Conservation (phyloP, 2,888 invertebrate genomes). For the Teleogryllus oceanicus region DNA sequence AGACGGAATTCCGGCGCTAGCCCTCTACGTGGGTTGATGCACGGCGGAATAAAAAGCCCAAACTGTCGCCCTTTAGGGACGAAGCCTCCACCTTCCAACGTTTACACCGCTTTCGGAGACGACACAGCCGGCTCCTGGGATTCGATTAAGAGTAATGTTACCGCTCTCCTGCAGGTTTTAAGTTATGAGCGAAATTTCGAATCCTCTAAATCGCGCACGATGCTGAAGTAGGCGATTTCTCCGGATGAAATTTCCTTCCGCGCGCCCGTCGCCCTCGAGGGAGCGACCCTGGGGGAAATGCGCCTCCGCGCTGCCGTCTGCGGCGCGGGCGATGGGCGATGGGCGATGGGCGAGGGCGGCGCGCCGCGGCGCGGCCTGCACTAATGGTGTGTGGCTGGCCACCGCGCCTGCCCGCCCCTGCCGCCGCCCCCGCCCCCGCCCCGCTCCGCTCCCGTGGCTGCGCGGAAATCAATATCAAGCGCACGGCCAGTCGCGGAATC, state of each 20-base stretch:
- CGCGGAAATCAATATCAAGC: background rate
- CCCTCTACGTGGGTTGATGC: background rate
- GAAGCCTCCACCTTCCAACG: background rate
- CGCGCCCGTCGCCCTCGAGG: background rate
- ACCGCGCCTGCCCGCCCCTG: background rate
- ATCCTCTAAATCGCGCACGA: background rate
- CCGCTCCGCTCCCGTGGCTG: background rate
- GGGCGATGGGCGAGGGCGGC: background rate
- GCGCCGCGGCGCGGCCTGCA: background rate
- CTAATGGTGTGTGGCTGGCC: slow-evolving; percentile 18
- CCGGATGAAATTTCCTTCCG: background rate
- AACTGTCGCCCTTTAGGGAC: background rate
- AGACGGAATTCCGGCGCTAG: no score
- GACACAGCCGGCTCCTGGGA: background rate
- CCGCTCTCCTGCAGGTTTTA: background rate
- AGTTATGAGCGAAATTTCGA: slow-evolving; percentile 18
- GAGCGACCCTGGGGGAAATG: background rate
- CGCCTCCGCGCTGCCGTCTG: background rate
- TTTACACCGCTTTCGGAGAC: background rate
- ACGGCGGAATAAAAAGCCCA: background rate
- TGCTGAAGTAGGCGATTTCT: slow-evolving; percentile 18
- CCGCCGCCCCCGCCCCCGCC: background rate
- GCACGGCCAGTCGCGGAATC: background rate
- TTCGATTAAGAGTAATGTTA: slow-evolving; percentile 1
- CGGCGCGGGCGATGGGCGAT: background rate